phyloP scores from a whole-genome alignment of 2,113 vertebrate species.

The Cyanoramphus novaezelandiae region DNA sequence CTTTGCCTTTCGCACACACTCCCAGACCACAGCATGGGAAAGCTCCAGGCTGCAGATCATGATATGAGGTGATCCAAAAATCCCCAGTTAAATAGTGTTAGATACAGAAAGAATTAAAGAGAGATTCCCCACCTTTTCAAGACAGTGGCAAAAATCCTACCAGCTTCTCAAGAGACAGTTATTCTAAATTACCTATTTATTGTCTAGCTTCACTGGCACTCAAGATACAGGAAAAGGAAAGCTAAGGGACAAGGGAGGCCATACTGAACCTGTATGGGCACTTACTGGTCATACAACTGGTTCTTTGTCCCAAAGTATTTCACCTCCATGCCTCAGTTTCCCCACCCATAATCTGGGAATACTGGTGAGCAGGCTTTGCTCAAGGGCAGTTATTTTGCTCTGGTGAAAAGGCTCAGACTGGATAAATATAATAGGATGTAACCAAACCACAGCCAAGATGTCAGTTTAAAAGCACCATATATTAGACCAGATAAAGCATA shows the following conservation, averaged over 20 bases:
- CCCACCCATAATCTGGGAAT: not conserved
- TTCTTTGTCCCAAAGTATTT: not conserved
- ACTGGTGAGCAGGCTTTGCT: not conserved
- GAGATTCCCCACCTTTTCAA: not conserved
- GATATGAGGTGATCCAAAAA: not conserved
- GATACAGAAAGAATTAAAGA: not conserved
- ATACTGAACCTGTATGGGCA: not conserved
- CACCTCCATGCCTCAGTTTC: not conserved
- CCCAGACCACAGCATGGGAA: not conserved
- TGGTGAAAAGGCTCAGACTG: not conserved
- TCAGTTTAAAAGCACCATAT: not conserved
- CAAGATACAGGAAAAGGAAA: not conserved
- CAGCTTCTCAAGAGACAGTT: not conserved
- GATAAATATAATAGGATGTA: not conserved
- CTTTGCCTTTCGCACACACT: accelerated
- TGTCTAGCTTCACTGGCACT: not conserved
- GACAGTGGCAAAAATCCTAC: not conserved
- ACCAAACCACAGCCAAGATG: not conserved
- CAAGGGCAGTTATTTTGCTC: not conserved
- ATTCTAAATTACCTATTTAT: accelerated
- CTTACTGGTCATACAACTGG: not conserved
- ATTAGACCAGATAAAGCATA: not conserved
- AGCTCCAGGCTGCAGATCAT: not conserved
- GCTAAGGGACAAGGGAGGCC: not conserved
- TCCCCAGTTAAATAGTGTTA: not conserved